Percentiles rank a stretch among this genome's conserved stretches.
These are phyloP conservation scores for Eilema depressum DNA, from an alignment of 2,888 invertebrate species.

Conservation along the genomic window DNA sequence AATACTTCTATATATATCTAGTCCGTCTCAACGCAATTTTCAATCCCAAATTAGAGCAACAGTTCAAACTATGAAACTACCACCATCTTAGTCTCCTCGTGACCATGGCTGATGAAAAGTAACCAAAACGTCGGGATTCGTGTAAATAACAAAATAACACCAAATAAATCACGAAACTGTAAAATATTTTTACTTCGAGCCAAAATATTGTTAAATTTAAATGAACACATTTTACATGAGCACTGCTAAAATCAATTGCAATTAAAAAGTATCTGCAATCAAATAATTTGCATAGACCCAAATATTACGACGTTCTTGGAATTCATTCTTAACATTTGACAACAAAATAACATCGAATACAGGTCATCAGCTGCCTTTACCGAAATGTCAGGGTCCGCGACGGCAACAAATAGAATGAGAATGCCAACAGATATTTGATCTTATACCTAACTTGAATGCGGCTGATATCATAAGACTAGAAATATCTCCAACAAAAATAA, in stretches of 20 bases:
- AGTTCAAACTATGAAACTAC: no score
- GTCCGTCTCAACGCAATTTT: no score
- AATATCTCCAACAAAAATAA: conserved; percentile 32
- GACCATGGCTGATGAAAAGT: no score
- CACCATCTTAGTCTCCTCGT: no score
- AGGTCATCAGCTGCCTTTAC: conserved; percentile 67
- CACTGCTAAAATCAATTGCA: conserved; percentile 2
- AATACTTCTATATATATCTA: no score
- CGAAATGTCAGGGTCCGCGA: conserved; percentile 81
- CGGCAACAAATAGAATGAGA: conserved; percentile 64
- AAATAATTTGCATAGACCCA: conserved; percentile 33
- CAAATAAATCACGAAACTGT: no score
- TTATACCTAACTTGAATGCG: conserved; percentile 44
- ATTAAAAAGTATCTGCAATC: conserved; percentile 24
- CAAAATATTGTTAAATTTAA: background rate
- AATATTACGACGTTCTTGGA: conserved; percentile 53
- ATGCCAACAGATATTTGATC: conserved; percentile 64
- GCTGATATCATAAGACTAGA: conserved; percentile 39
- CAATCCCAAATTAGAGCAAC: no score
- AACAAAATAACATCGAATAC: conserved; percentile 64
- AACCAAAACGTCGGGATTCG: no score
- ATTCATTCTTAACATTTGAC: conserved; percentile 60
- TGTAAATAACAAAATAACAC: no score
- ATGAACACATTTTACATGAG: conserved; percentile 16
- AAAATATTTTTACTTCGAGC: background rate